Percentiles rank a stretch among this genome's conserved stretches.
phyloP scores from a whole-genome alignment of 2,797 vertebrate species.

The Darevskia nairensis region DNA sequence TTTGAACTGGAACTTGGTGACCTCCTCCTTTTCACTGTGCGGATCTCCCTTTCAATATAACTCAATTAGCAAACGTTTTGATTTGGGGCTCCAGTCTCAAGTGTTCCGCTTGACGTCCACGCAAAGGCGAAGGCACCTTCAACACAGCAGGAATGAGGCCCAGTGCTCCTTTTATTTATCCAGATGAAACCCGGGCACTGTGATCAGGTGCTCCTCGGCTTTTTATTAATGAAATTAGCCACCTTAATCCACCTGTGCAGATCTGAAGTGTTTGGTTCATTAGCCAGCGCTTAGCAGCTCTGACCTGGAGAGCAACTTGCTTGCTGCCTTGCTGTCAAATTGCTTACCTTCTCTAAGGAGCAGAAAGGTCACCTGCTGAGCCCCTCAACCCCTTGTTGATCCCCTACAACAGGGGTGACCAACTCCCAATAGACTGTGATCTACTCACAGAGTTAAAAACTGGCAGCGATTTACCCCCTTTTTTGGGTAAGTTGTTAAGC shows the following conservation, averaged over 20 bases:
- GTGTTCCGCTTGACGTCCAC: not conserved
- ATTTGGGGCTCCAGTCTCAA: not conserved
- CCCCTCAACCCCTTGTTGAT: not conserved
- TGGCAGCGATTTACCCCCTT: no score
- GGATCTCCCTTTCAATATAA: not conserved
- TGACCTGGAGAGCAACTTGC: not conserved
- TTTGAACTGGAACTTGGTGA: not conserved
- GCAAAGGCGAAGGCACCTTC: no score
- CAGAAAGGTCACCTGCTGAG: not conserved
- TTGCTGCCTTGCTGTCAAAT: not conserved
- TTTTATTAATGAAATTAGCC: slow-evolving; percentile 21
- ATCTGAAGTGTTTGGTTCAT: slow-evolving; percentile 31
- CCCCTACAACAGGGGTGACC: no score
- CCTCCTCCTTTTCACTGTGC: not conserved
- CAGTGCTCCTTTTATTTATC: not conserved
- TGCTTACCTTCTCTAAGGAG: slow-evolving; percentile 1
- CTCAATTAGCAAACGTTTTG: not conserved
- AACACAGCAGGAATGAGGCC: not conserved
- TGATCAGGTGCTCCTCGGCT: slow-evolving; percentile 4
- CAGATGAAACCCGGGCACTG: not conserved
- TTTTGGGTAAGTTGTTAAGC: no score
- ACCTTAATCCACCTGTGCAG: not conserved
- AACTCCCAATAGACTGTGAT: no score
- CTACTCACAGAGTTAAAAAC: no score
- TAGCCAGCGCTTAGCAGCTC: slow-evolving; percentile 9